Base-by-base conservation (phyloP, 2,797 vertebrate genomes). In the Sebastes itinus region DNA sequence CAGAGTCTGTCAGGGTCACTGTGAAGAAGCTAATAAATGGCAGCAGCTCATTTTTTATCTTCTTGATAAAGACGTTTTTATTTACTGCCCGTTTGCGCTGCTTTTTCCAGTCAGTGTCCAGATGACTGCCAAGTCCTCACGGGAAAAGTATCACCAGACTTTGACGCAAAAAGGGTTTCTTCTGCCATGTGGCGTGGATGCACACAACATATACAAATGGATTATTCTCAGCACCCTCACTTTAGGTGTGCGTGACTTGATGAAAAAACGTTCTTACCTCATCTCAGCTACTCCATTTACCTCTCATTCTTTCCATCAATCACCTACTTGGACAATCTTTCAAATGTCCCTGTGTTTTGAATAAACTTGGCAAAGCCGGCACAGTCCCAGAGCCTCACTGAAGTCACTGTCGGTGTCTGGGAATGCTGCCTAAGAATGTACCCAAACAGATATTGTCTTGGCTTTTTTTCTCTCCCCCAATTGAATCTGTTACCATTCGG, bases 381-480 rank as follows among this genome's bases (percentile, higher is more conserved):
- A 3, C 71, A 42, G 59, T 72, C 77, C 80, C 55, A 13, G 9
- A 75, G 62, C 62, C 25, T 71, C 58, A 42, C 52, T 75, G 61
- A 85, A 87, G 74, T 67, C 72, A 75, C 72, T 86, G 76, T 84
- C 70, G 58, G 81, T 80, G 83, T 89, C 89, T 85, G 89, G 88
- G 87, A 92, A 83, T 32, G 33, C 61, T 78, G 90, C 90, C 86
- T 60, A 90, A 83, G 90, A 94, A 94, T 93, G 85, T 91, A 87
- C 89, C 89, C 79, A 88, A 90, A 82, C 75, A 87, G 72, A 87
- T 85, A 89, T 82, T 46, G 69, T 80, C 80, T 73, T 78, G 60
- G 49, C 14, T 68, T 81, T 80, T 70, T 63, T 30, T 59, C 3
- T 9, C 18, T 46, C 14, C 23, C 13, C 70, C 60, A 80, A 23